These are phyloP conservation scores for Ornithoptera alexandrae DNA, from an alignment of 2,888 invertebrate genomes.

Conservation along the genomic window DNA sequence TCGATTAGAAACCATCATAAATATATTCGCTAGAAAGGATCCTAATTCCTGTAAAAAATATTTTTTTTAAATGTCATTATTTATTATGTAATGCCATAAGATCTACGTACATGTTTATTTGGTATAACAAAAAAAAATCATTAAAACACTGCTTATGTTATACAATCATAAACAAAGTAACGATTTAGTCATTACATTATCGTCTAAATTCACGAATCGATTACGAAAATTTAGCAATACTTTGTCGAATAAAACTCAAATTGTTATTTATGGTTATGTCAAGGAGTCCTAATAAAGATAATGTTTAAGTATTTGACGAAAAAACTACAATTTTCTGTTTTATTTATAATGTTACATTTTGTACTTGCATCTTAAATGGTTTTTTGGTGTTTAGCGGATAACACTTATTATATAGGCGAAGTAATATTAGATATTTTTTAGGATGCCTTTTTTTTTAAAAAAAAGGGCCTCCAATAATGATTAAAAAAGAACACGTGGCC, in stretches of 20 bases:
- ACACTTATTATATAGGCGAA: not conserved
- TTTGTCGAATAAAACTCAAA: not conserved
- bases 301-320: not conserved
- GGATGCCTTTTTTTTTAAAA: too few species aligned
- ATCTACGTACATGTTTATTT: not conserved
- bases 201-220: constrained; percentile 1
- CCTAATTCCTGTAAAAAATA: not conserved
- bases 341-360: not conserved
- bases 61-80: not conserved
- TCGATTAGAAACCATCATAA: not conserved
- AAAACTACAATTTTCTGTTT: not conserved
- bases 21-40: not conserved
- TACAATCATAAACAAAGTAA: constrained; percentile 8
- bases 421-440: too few species aligned
- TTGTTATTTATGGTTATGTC: not conserved
- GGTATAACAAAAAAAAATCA: not conserved
- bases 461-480: too few species aligned
- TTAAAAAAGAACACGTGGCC: too few species aligned
- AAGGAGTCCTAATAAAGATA: not conserved
- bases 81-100: not conserved
- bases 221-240: not conserved
- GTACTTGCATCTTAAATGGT: not conserved
- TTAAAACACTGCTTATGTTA: not conserved
- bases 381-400: not conserved
- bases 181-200: not conserved